Percentiles rank a stretch among this genome's conserved stretches.
Evolutionary conservation across 2,888 invertebrate genomes (phyloP).

Genomic region (Tetranychus piercei): DNA sequence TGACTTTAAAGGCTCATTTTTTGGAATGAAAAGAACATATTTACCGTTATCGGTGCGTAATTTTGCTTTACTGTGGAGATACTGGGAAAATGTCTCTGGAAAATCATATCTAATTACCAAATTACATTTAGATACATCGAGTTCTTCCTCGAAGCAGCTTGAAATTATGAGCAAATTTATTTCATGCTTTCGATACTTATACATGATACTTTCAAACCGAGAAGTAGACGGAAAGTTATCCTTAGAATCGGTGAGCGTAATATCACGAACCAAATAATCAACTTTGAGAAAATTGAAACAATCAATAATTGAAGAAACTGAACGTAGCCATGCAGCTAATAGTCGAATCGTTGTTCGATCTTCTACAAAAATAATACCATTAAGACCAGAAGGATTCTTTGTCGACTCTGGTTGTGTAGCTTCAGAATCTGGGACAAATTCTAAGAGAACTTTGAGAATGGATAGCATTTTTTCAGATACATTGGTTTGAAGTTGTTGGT

Average conservation of each 20-base stretch:
- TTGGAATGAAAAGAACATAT: conserved; percentile 33
- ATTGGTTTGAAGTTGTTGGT: background rate
- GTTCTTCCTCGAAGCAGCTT: conserved; percentile 73
- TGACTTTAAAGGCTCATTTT: background rate
- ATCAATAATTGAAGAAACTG: conserved; percentile 31
- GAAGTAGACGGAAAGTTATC: background rate
- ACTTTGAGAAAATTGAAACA: conserved; percentile 44
- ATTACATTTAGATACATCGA: conserved; percentile 84
- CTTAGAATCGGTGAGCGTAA: conserved; percentile 25
- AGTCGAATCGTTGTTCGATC: conserved; percentile 69
- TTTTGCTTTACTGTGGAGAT: conserved; percentile 65
- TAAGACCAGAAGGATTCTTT: conserved; percentile 20
- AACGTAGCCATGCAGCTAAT: conserved; percentile 47
- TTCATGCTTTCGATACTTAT: conserved; percentile 71
- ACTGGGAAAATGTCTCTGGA: conserved; percentile 45
- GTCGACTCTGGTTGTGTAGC: conserved; percentile 42
- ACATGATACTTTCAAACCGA: conserved; percentile 67
- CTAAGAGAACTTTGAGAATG: conserved; percentile 21
- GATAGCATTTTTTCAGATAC: background rate
- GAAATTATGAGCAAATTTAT: conserved; percentile 77
- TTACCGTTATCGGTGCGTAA: conserved; percentile 41
- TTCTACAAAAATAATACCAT: conserved; percentile 75
- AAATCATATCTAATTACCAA: conserved; percentile 67
- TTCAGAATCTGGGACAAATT: conserved; percentile 35
- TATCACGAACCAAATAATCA: conserved; percentile 53